Base-by-base conservation (phyloP, 2,888 invertebrate genomes). In the Dasypolia templi region DNA sequence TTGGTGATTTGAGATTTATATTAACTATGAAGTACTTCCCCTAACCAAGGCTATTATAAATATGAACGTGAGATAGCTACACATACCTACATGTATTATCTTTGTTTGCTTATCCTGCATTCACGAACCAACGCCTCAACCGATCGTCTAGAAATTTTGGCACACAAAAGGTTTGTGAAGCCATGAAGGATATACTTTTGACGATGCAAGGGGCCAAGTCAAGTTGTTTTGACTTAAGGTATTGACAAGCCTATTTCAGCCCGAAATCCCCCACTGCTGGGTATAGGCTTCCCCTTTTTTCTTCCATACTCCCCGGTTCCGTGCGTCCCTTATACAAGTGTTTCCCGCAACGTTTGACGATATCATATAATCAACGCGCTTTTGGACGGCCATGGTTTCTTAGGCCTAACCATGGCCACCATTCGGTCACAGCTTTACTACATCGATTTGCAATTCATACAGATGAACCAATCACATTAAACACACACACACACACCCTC, bases 121-220 rank as follows among this genome's bases (percentile, higher is more conserved):
- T 79, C 6, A 79, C 74, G 56, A 26, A 22, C 42, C 74, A 42
- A 49, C 17, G 74, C 55, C 26, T 49, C 22, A 32, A 49, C 26
- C 56, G 42, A 79, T 79, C 79, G 56, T 79, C 22, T 71, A 74
- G 56, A 79, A 79, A 74, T 79, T n/a, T 79, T 70, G 55, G 42
- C 79, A 56, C 32, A 49, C 12, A 32, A 26, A 55, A 39, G 2
- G 19, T 46, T 67, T 22, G 46, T 49, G 32, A 74, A 32, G 79
- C 69, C 68, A 39, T 39, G 29, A 42, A 26, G 14, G 17, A 17
- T 3, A 2, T 32, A 11, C 5, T 63, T 63, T 63, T n/a, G 5
- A 32, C 32, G 11, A 17, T 22, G 17, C 29, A 56, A n/a, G 17
- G 17, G 4, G 14, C n/a, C 9, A 56, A 32, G 32, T n/a, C 1